Evolutionary conservation across 2,888 invertebrate species (phyloP).

Genomic region (Deilephila elpenor): DNA sequence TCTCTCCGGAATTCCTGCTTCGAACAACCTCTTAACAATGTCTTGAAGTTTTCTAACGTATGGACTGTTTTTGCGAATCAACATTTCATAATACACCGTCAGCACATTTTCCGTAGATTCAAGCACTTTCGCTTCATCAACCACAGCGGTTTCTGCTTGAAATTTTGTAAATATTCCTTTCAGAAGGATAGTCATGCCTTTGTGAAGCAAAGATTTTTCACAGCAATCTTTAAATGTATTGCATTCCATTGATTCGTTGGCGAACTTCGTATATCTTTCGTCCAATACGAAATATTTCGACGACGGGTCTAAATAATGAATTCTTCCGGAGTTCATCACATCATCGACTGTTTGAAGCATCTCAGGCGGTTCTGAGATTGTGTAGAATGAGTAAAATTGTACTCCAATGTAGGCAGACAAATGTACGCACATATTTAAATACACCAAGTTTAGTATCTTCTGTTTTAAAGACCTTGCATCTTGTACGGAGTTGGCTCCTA

Average conservation of each 20-base stretch:
- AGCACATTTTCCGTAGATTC: constrained; percentile 58
- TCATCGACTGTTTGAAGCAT: constrained; percentile 58
- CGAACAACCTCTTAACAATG: constrained; percentile 56
- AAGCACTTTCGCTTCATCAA: constrained; percentile 65
- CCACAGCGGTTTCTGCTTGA: constrained; percentile 60
- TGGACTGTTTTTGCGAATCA: constrained; percentile 56
- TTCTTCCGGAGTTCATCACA: constrained; percentile 58
- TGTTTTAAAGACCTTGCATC: constrained; percentile 61
- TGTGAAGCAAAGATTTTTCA: constrained; percentile 46
- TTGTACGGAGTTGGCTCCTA: constrained; percentile 60
- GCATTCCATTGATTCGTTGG: constrained; percentile 58
- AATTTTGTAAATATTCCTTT: constrained; percentile 55
- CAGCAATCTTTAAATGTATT: constrained; percentile 55
- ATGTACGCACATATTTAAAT: constrained; percentile 63
- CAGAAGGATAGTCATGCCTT: constrained; percentile 60
- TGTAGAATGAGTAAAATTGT: constrained; percentile 68
- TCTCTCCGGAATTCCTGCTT: constrained; percentile 66
- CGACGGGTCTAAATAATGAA: constrained; percentile 49
- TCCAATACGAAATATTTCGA: constrained; percentile 61
- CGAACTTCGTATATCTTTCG: constrained; percentile 54
- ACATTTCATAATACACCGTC: constrained; percentile 67
- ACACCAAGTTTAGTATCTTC: constrained; percentile 62
- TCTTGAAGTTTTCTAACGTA: constrained; percentile 51
- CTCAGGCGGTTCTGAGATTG: constrained; percentile 62
- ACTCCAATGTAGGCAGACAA: constrained; percentile 63